Percentiles rank a stretch among this genome's conserved stretches.
Conservation (phyloP, 2,888 invertebrate species). For the Lathronympha strigana region DNA sequence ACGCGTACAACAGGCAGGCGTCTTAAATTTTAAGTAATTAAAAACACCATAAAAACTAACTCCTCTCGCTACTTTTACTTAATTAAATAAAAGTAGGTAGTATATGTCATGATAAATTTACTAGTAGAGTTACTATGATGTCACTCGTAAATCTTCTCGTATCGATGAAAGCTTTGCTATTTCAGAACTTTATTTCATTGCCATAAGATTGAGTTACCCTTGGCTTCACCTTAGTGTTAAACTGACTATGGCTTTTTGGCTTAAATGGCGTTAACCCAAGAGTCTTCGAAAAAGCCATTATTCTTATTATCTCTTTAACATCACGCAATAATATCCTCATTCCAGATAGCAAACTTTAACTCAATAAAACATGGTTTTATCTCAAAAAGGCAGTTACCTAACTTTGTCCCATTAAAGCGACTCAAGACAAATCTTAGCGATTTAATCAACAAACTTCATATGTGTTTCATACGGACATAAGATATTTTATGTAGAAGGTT, state of each 20-base stretch:
- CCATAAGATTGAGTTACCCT: not conserved
- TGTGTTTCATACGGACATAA: not conserved
- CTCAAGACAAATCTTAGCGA: not conserved
- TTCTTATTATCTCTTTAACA: constrained; percentile 13
- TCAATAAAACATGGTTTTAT: not conserved
- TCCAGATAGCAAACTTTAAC: constrained; percentile 3
- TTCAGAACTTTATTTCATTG: not conserved
- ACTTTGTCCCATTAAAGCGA: not conserved
- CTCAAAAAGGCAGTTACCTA: not conserved
- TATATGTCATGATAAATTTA: too few relatives aligned
- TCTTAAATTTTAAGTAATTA: too few relatives aligned
- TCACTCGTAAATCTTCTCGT: too few relatives aligned
- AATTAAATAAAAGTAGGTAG: too few relatives aligned
- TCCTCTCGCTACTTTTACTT: too few relatives aligned
- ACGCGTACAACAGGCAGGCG: too few relatives aligned
- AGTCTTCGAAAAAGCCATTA: constrained; percentile 2
- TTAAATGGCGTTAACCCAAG: too few relatives aligned
- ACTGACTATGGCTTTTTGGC: not conserved
- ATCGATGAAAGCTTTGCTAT: too few relatives aligned
- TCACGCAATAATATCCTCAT: constrained; percentile 6
- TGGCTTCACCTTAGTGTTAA: not conserved
- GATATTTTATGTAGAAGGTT: not conserved
- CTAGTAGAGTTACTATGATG: not conserved
- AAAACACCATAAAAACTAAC: too few relatives aligned
- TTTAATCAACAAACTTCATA: not conserved